Conservation (phyloP, 2,113 vertebrate genomes). For the Phalacrocorax pelagicus region DNA sequence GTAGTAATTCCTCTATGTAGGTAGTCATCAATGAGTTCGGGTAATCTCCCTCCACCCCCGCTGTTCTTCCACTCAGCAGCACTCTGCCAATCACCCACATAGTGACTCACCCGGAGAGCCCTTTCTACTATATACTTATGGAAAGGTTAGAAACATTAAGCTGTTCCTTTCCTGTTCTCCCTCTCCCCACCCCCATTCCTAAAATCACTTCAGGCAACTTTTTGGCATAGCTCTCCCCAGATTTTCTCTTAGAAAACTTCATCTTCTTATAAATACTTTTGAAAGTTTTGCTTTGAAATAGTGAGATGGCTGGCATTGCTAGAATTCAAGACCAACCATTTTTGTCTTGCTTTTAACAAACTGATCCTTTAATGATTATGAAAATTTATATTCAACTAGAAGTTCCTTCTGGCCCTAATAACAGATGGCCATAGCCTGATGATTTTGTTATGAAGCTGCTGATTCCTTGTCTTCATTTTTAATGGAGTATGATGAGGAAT, state of each 20-base stretch:
- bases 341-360: background rate
- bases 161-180: conserved; percentile 28
- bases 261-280: background rate
- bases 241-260: background rate
- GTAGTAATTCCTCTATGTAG: conserved; percentile 28
- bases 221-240: background rate
- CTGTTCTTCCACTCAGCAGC: conserved; percentile 10
- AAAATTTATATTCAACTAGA: background rate
- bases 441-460: background rate
- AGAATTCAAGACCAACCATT: background rate
- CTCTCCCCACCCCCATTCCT: background rate
- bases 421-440: background rate
- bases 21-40: background rate
- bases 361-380: background rate
- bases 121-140: background rate
- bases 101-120: conserved; percentile 15
- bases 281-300: background rate
- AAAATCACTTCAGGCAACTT: background rate
- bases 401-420: background rate
- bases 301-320: background rate
- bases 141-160: conserved; percentile 60
- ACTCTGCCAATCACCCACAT: conserved; percentile 46
- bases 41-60: background rate
- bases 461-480: background rate
- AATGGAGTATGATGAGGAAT: background rate